These are phyloP conservation scores for Melanocharis versteri DNA, from an alignment of 2,113 vertebrate species.

Conservation along the genomic window DNA sequence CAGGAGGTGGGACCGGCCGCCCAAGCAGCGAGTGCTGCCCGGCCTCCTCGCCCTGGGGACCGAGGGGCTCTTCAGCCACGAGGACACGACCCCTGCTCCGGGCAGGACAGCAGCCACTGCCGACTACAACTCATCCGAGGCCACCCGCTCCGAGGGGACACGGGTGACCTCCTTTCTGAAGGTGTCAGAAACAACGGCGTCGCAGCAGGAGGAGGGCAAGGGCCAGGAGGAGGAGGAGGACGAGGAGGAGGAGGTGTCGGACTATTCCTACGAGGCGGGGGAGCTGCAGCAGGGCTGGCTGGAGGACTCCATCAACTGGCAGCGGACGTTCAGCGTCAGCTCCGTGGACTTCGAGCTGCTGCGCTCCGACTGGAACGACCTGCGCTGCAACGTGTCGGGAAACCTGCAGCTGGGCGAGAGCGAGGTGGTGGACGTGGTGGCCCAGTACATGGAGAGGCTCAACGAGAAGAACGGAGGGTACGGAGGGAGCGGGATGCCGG, in stretches of 20 bases:
- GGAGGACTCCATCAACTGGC: slow-evolving; percentile 96
- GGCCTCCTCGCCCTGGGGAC: neutral
- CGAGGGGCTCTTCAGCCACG: neutral
- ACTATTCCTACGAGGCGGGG: slow-evolving; percentile 87
- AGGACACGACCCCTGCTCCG: neutral
- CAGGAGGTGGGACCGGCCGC: neutral
- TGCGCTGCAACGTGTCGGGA: slow-evolving; percentile 95
- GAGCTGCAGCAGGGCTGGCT: slow-evolving; percentile 85
- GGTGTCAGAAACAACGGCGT: slow-evolving; percentile 76
- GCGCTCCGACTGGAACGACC: slow-evolving; percentile 97
- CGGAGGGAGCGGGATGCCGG: rapidly evolving
- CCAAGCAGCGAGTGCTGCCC: neutral
- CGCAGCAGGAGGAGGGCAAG: slow-evolving; percentile 67
- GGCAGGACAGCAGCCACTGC: neutral
- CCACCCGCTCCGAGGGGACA: neutral
- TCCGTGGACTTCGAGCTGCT: slow-evolving; percentile 92
- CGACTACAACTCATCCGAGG: slow-evolving; percentile 65
- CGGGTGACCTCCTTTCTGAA: slow-evolving; percentile 84
- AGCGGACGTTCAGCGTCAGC: slow-evolving; percentile 94
- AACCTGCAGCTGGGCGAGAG: slow-evolving; percentile 94
- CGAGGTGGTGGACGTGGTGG: slow-evolving; percentile 92
- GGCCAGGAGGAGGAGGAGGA: slow-evolving; percentile 64
- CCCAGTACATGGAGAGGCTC: slow-evolving; percentile 97
- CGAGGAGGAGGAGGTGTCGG: slow-evolving; percentile 80
- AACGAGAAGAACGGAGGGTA: slow-evolving; percentile 89